Evolutionary conservation across 2,113 vertebrate genomes (phyloP), one percentile per base, ranked within the genome.

Genomic region (Cinclus mexicanus): DNA sequence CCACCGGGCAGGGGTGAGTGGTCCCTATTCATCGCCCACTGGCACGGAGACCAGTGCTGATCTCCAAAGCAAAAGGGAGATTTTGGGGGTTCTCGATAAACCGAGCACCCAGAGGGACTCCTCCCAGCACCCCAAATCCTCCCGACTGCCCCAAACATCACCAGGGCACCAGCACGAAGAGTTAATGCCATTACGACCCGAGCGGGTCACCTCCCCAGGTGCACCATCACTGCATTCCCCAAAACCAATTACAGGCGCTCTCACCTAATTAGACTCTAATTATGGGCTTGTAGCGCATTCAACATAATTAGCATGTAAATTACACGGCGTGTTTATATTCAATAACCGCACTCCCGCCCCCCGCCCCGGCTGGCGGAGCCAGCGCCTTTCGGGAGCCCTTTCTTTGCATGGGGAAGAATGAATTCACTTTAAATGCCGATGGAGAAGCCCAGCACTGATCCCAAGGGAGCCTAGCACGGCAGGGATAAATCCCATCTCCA

Each of bases 291-390:
- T 96, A 97, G 97, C 94, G 93, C 96, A 97, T 98, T 98, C 98
- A 97, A 97, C 97, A 97, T 97, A 98, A 98, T 98, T 98, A 98
- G 98, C 97, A 98, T 98, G 98, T 98, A 98, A 98, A 98, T 98
- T 98, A 98, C 96, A 97, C 71, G 24, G 71, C 12, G 28, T 98
- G 98, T 98, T 98, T 98, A 98, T 98, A 98, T 98, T 98, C 98
- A 98, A 98, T 98, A 98, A 98, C 97, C 2, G 72, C 93, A 94
- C 87, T 80, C 83, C 93, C 70, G 42, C 77, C 77, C 50, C 53
- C 7, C 2, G 69, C 44, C 63, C 23, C 6, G 77, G 84, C 94
- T 90, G 95, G 89, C 63, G 31, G 89, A 55, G 20, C 76, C 46
- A 64, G 75, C 1, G 87, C 83, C 83, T 94, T 86, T 87, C 3